These are phyloP conservation scores for Heptranchias perlo DNA, from an alignment of 2,113 vertebrate genomes.

Conservation along the genomic window DNA sequence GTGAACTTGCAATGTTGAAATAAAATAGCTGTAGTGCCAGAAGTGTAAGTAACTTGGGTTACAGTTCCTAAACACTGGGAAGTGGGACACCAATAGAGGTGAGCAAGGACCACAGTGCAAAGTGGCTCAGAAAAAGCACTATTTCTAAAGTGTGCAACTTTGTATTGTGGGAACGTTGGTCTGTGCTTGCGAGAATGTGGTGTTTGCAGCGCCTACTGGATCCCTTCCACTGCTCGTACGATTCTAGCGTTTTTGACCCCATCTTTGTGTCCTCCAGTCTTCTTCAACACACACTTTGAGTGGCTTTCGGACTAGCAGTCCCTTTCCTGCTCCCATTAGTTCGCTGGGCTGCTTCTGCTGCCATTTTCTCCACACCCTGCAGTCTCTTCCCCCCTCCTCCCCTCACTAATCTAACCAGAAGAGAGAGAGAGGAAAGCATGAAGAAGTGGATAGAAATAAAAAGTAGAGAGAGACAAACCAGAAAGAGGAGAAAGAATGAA, in stretches of 20 bases:
- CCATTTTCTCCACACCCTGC: not conserved
- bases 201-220: not conserved
- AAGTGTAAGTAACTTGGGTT: not conserved
- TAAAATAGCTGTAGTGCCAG: not conserved
- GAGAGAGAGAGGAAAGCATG: not conserved
- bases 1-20: not conserved
- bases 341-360: not conserved
- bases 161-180: not conserved
- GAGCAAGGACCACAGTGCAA: not conserved
- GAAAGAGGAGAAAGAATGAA: not conserved
- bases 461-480: not conserved
- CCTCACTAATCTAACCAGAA: not conserved
- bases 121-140: not conserved
- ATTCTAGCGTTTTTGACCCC: not conserved
- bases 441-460: not conserved
- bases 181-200: not conserved
- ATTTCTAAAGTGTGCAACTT: not conserved
- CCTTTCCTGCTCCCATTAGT: not conserved
- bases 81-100: not conserved
- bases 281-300: not conserved
- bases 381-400: not conserved
- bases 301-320: not conserved
- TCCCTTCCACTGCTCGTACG: not conserved
- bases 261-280: not conserved
- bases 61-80: not conserved